Evolutionary conservation across 2,888 invertebrate genomes (phyloP).

Genomic region (Zygothrica quintamaculata): DNA sequence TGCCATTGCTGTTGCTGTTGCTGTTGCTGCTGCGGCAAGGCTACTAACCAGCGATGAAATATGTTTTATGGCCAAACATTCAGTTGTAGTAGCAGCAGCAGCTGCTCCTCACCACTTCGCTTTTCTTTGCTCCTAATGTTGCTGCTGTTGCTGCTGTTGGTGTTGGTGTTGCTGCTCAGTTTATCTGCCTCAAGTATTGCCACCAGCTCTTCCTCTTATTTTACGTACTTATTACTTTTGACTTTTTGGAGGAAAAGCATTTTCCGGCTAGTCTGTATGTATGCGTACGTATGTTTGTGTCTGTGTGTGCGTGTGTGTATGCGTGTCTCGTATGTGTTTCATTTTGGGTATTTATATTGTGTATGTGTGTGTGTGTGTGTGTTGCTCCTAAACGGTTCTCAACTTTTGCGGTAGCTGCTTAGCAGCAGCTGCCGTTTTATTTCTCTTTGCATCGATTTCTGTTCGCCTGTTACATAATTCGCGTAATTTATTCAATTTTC

Average conservation of each 20-base stretch:
- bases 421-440: slow-evolving; percentile 19
- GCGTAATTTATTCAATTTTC: slow-evolving; percentile 83
- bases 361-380: slow-evolving; percentile 32
- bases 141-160: not conserved
- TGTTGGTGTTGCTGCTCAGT: slow-evolving; percentile 21
- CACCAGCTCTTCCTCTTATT: slow-evolving; percentile 54
- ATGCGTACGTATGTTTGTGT: slow-evolving; percentile 27
- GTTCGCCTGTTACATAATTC: slow-evolving; percentile 81
- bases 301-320: slow-evolving; percentile 17
- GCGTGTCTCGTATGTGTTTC: slow-evolving; percentile 6
- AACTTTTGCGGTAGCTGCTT: slow-evolving; percentile 50
- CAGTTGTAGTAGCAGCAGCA: slow-evolving; percentile 34
- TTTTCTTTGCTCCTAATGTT: not conserved
- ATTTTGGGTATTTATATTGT: slow-evolving; percentile 3
- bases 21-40: no score
- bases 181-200: slow-evolving; percentile 61
- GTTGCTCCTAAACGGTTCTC: slow-evolving; percentile 72
- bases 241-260: slow-evolving; percentile 79
- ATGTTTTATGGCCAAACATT: slow-evolving; percentile 68
- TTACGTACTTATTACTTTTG: slow-evolving; percentile 75
- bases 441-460: slow-evolving; percentile 55
- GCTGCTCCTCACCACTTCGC: slow-evolving; percentile 23
- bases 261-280: slow-evolving; percentile 60
- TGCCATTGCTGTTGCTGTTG: no score
- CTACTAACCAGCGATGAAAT: slow-evolving; percentile 48